Evolutionary conservation across 1,140 invertebrate species (phyloP).

Genomic region (Conus ventricosus): DNA sequence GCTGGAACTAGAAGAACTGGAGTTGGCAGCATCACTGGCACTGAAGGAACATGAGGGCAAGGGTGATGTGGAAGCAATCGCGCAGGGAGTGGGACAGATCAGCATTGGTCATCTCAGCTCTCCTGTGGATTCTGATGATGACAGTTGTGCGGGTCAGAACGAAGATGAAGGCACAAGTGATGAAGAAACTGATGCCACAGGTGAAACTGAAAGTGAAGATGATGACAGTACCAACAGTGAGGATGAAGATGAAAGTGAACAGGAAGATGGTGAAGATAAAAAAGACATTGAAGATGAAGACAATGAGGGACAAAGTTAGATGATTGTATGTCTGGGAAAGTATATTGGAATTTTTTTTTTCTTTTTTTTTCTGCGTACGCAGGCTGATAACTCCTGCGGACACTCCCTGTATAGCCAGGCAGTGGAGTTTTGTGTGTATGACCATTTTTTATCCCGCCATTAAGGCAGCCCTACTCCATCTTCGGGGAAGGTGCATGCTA

Average conservation of each 20-base stretch:
- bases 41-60: constrained; percentile 26
- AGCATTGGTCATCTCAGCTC: background rate
- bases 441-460: no score
- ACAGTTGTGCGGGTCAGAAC: constrained; percentile 10
- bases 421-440: no score
- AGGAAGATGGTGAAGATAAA: no score
- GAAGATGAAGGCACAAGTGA: constrained; percentile 5
- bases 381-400: no score
- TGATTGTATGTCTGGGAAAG: no score
- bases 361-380: no score
- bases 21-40: constrained; percentile 71
- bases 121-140: constrained; percentile 41
- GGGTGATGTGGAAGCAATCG: constrained; percentile 48
- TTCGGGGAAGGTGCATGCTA: no score
- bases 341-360: no score
- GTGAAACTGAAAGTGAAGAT: constrained; percentile 1
- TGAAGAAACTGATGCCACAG: constrained; percentile 6
- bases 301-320: no score
- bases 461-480: no score
- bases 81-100: constrained; percentile 40
- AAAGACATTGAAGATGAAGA: no score
- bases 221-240: background rate
- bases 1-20: constrained; percentile 77
- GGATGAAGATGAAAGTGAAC: background rate
- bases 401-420: no score